These are phyloP conservation scores for Sarcophaga subvicina DNA, from an alignment of 2,888 invertebrate species.

Conservation along the genomic window DNA sequence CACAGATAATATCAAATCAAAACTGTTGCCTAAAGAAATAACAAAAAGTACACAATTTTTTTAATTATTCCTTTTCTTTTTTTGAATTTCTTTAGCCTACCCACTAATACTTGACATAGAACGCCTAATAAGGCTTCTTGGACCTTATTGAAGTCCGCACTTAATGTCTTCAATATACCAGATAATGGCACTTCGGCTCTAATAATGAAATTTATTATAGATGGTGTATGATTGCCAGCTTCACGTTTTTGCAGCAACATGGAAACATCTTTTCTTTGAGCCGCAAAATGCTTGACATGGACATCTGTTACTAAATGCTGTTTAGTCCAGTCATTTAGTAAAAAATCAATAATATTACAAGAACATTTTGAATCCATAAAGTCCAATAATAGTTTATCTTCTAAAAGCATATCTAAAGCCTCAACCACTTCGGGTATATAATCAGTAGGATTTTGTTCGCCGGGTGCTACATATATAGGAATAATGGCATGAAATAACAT, in stretches of 20 bases:
- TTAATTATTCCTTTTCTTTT: not conserved
- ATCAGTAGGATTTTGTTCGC: conserved; percentile 82
- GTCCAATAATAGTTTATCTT: conserved; percentile 92
- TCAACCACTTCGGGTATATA: conserved; percentile 90
- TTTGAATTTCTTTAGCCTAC: conserved; percentile 76
- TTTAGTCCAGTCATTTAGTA: conserved; percentile 91
- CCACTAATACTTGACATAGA: conserved; percentile 93
- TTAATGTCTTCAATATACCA: conserved; percentile 94
- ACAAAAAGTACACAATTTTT: not conserved
- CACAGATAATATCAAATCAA: conserved; percentile 95
- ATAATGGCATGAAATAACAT: not conserved
- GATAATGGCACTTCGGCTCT: conserved; percentile 94
- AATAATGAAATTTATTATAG: conserved; percentile 90
- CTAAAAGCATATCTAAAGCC: conserved; percentile 92
- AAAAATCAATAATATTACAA: conserved; percentile 92
- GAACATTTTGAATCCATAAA: conserved; percentile 94
- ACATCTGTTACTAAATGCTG: conserved; percentile 90
- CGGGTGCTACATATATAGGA: conserved; percentile 65
- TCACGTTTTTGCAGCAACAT: conserved; percentile 87
- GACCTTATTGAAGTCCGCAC: conserved; percentile 94
- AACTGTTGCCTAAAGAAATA: conserved; percentile 87
- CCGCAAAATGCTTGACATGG: conserved; percentile 88
- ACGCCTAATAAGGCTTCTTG: conserved; percentile 93
- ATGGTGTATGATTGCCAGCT: conserved; percentile 86
- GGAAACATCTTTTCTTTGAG: conserved; percentile 81